Base-by-base conservation (phyloP, 1,140 invertebrate species). In the Oncopodura yosiiana region DNA sequence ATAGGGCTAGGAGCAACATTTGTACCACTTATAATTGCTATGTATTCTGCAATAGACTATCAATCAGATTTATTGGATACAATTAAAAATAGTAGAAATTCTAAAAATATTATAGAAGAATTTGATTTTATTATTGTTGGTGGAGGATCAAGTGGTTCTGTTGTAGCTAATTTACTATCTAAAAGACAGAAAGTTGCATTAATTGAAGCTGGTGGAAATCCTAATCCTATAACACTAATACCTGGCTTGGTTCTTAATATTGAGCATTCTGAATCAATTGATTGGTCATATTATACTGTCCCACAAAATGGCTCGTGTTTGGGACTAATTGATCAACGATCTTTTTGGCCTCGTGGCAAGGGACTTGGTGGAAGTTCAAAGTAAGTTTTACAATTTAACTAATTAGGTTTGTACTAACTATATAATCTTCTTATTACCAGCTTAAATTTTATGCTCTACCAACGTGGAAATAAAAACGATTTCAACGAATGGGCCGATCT, bases 361-460 rank as follows among this genome's bases (percentile, higher is more conserved):
- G 27, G 27, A 5, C 29, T 49, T 8, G 45, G 45, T 16, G 45
- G 45, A 6, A 16, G n/a, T n/a, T n/a, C n/a, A n/a, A n/a, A n/a
- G n/a, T n/a, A n/a, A n/a, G n/a, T n/a, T n/a, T n/a, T n/a, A n/a
- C n/a, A n/a, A n/a, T n/a, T n/a, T n/a, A n/a, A n/a, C n/a, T n/a
- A n/a, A n/a, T n/a, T n/a, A n/a, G n/a, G n/a, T n/a, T n/a, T n/a
- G n/a, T n/a, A n/a, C n/a, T n/a, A n/a, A n/a, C n/a, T n/a, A n/a
- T n/a, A n/a, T n/a, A n/a, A 81, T n/a, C n/a, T n/a, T n/a, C n/a
- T n/a, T n/a, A n/a, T 81, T 3, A 81, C 81, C 39, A 79, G 81
- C 59, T 68, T 92, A n/a, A 91, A 92, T 71, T 84, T 85, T 61
- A 87, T 92, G 85, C 75, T 87, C 24, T 86, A 90, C 66, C 73